Evolutionary conservation across 2,113 vertebrate genomes (phyloP), one percentile per base, ranked within the genome.

Genomic region (Clarias gariepinus): DNA sequence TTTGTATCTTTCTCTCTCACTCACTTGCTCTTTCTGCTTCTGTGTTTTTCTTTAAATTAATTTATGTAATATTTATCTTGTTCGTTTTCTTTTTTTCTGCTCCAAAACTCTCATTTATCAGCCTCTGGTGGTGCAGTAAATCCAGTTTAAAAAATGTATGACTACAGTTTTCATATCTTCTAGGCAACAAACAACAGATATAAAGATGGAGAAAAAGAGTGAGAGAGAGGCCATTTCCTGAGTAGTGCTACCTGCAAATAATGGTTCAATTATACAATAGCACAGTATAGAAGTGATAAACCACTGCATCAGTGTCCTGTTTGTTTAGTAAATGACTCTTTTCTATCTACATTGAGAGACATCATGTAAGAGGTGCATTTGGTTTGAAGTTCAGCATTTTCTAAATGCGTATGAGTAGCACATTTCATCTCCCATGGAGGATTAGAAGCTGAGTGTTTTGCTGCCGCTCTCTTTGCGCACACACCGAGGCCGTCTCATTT

Each of bases 401-500:
- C 66, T 64, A 57, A 88, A 82, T 76, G 77, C 13, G 21, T 25
- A 19, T 81, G 78, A 68, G 30, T 64, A 84, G 16, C 52, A 41
- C 81, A 64, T 71, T 83, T 61, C n/a, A 68, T 81, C 53, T 77
- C 53, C 77, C 41, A 10, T 74, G 57, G 55, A 85, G 84, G 79
- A 74, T 69, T 25, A 66, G 61, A 30, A 60, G 68, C 77, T 64
- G 87, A 36, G 23, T 85, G 80, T 74, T 71, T 86, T 77, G 30
- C 81, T 82, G 61, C 47, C 69, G 52, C 33, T 30, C 77, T 83
- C 16, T 80, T 81, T 83, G 86, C 30, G 28, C 74, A 73, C 64
- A 57, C 79, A 60, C 83, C 83, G 69, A 84, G 16, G 63, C 61
- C 4, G 53, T 58, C 85, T 88, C 55, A 87, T 87, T 89, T 89